phyloP scores from a whole-genome alignment of 2,113 vertebrate genomes.

The Chaetodon auriga region DNA sequence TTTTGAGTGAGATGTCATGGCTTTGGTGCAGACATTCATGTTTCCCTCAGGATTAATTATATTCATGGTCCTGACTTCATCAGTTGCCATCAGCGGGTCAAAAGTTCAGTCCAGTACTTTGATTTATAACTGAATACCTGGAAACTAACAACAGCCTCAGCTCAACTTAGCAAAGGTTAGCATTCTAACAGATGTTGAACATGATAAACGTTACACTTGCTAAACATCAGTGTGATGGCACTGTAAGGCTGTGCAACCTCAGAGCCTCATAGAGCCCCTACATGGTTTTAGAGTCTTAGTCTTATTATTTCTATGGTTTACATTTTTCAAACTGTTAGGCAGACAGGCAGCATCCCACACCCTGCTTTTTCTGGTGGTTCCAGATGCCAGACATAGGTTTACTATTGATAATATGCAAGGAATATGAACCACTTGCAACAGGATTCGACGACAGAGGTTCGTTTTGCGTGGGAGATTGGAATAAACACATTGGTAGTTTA shows the following conservation, averaged over 20 bases:
- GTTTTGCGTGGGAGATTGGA: background rate
- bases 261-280: background rate
- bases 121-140: no score
- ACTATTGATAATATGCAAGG: background rate
- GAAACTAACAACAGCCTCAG: background rate
- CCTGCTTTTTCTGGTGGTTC: background rate
- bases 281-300: background rate
- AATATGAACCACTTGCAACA: background rate
- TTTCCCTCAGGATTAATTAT: background rate
- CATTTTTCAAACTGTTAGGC: background rate
- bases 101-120: no score
- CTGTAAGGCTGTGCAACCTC: background rate
- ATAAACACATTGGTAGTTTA: constrained; percentile 34
- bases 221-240: background rate
- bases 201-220: background rate
- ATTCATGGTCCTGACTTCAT: background rate
- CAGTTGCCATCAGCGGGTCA: background rate
- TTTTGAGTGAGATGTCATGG: background rate
- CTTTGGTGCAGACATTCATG: background rate
- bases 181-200: background rate
- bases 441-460: background rate
- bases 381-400: constrained; percentile 7
- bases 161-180: background rate
- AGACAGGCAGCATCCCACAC: background rate
- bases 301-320: background rate